phyloP scores from a whole-genome alignment of 2,888 invertebrate species.

The Caenorhabditis uteleia region DNA sequence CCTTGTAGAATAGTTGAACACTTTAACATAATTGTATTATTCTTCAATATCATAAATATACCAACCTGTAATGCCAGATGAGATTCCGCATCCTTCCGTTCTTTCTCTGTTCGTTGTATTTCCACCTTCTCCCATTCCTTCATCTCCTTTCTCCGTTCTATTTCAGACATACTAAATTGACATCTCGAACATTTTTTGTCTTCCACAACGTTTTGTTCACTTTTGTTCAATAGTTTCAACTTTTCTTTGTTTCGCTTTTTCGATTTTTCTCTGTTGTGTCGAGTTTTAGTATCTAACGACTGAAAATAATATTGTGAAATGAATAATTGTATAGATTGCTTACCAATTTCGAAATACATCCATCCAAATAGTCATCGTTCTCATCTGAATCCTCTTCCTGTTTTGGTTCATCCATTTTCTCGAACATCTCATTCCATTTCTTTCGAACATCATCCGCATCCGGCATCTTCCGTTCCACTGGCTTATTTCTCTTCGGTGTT shows the following conservation, averaged over 20 bases:
- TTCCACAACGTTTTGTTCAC: no score
- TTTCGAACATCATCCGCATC: slow-evolving; percentile 10
- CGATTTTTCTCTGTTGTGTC: no score
- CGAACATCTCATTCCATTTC: not conserved
- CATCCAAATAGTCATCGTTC: not conserved
- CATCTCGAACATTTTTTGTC: not conserved
- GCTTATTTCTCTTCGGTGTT: slow-evolving; percentile 9
- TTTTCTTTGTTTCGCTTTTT: no score
- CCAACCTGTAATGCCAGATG: not conserved
- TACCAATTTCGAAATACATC: not conserved
- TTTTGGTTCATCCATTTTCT: not conserved
- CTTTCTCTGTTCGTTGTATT: not conserved
- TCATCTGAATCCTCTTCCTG: not conserved
- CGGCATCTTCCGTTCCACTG: slow-evolving; percentile 2
- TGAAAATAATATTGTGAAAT: not conserved
- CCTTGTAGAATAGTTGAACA: slow-evolving; percentile 6
- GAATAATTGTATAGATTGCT: not conserved
- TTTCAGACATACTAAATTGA: not conserved
- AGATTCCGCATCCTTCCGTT: slow-evolving; percentile 7
- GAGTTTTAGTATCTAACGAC: no score
- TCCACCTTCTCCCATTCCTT: slow-evolving; percentile 26
- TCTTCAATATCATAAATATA: not conserved
- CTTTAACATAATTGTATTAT: slow-evolving; percentile 1
- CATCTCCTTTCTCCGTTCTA: not conserved
- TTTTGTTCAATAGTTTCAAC: no score